Percentiles rank a stretch among this genome's conserved stretches.
Conservation (phyloP, 2,113 vertebrate genomes). For the Falcunculus frontatus region DNA sequence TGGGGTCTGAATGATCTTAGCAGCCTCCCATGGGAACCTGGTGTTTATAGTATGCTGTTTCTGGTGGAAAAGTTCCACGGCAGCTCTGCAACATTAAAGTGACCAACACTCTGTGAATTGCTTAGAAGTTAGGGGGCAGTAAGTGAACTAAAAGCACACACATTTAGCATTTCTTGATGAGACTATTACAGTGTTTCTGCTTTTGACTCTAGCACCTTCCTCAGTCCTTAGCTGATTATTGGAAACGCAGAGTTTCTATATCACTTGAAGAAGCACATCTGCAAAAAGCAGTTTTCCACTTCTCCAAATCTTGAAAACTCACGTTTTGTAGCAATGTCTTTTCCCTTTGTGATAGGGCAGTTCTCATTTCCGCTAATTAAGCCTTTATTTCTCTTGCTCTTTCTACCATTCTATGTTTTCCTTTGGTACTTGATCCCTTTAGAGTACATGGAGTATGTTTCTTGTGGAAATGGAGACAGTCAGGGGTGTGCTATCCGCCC, state of each 20-base stretch:
- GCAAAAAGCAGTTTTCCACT: background rate
- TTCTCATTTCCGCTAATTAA: background rate
- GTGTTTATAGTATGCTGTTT: background rate
- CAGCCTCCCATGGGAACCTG: background rate
- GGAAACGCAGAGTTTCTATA: background rate
- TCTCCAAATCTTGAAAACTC: background rate
- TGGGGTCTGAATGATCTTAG: background rate
- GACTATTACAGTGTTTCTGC: background rate
- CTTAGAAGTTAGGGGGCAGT: background rate
- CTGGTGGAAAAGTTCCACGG: background rate
- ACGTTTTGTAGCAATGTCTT: background rate
- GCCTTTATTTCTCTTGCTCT: background rate
- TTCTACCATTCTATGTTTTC: background rate
- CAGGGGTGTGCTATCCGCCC: fast-evolving
- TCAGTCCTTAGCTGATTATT: fast-evolving
- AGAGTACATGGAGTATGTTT: background rate
- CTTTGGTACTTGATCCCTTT: background rate
- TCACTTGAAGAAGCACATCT: background rate
- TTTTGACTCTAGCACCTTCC: background rate
- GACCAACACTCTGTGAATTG: background rate
- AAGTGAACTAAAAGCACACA: background rate
- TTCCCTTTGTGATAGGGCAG: background rate
- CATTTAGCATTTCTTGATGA: background rate
- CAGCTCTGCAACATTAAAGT: background rate
- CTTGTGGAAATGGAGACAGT: background rate